Conservation (phyloP, 2,888 invertebrate species). For the Volucella bombylans region DNA sequence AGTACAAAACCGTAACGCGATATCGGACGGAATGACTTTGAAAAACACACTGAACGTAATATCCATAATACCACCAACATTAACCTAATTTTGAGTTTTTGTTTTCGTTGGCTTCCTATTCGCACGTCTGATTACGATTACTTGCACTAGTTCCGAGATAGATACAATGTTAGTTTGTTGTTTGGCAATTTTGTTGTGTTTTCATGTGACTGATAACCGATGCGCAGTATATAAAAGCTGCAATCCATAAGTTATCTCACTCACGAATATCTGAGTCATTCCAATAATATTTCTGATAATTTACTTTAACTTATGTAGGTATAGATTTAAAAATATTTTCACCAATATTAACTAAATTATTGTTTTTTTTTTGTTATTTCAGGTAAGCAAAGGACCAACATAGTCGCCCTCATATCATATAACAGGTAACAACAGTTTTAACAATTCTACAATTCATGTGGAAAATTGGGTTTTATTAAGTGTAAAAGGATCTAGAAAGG, state of each 20-base stretch:
- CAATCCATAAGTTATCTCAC: constrained; percentile 22
- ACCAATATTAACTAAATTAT: not conserved
- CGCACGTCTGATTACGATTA: constrained; percentile 8
- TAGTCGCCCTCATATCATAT: not conserved
- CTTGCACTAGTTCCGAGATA: constrained; percentile 31
- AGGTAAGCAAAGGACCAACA: constrained; percentile 39
- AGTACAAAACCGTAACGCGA: not conserved
- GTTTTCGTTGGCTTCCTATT: not conserved
- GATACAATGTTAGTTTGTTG: not conserved
- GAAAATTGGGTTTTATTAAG: constrained; percentile 25
- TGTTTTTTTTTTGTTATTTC: constrained; percentile 23
- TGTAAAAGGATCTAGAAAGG: not conserved
- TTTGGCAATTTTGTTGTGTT: constrained; percentile 23
- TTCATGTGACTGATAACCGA: constrained; percentile 35
- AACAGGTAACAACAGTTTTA: constrained; percentile 31
- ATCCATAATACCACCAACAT: constrained; percentile 18
- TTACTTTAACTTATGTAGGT: not conserved
- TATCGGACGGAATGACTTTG: constrained; percentile 28
- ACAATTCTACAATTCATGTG: constrained; percentile 1
- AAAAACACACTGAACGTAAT: constrained; percentile 41
- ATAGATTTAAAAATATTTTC: not conserved
- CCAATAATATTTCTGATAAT: not conserved
- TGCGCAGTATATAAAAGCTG: constrained; percentile 20
- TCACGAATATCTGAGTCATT: constrained; percentile 3
- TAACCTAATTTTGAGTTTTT: constrained; percentile 47